A percentile compares a stretch with the other conserved stretches of the same genome.
These are phyloP conservation scores for Sicus ferrugineus DNA, from an alignment of 2,888 invertebrate species.

Conservation along the genomic window DNA sequence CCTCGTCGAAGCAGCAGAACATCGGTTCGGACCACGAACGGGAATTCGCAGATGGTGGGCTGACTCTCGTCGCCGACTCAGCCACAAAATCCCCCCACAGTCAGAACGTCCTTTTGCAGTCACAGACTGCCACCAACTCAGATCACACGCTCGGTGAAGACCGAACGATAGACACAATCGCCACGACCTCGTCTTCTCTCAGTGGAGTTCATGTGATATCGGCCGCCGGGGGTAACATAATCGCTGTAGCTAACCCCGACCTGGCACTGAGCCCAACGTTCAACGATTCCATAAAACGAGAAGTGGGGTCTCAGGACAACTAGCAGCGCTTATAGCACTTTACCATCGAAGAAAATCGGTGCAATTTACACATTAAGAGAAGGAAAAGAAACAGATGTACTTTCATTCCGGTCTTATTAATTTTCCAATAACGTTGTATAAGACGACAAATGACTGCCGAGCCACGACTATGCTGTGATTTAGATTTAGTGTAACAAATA, in stretches of 20 bases:
- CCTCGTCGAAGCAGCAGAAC: slow-evolving; percentile 1
- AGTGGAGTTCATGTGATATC: slow-evolving; percentile 78
- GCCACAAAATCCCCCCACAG: slow-evolving; percentile 10
- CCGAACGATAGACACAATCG: neutral
- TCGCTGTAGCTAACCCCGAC: slow-evolving; percentile 89
- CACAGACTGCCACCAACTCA: neutral
- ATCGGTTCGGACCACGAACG: slow-evolving; percentile 22
- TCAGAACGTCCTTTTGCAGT: neutral
- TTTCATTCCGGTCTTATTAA: neutral
- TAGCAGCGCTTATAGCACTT: slow-evolving; percentile 35
- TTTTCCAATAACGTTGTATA: neutral
- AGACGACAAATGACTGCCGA: neutral
- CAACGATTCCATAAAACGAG: slow-evolving; percentile 61
- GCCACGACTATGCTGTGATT: slow-evolving; percentile 9
- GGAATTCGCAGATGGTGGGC: slow-evolving; percentile 2
- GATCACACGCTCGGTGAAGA: neutral
- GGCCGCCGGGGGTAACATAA: slow-evolving; percentile 85
- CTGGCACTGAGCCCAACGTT: slow-evolving; percentile 70
- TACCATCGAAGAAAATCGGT: slow-evolving; percentile 1
- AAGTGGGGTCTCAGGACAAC: slow-evolving; percentile 58
- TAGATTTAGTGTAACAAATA: slow-evolving; percentile 4
- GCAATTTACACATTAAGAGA: slow-evolving; percentile 24
- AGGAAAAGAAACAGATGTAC: neutral
- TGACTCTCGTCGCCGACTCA: neutral
- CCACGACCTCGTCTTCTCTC: slow-evolving; percentile 42